Conservation (phyloP, 2,797 vertebrate genomes). For the Onychomys torridus region DNA sequence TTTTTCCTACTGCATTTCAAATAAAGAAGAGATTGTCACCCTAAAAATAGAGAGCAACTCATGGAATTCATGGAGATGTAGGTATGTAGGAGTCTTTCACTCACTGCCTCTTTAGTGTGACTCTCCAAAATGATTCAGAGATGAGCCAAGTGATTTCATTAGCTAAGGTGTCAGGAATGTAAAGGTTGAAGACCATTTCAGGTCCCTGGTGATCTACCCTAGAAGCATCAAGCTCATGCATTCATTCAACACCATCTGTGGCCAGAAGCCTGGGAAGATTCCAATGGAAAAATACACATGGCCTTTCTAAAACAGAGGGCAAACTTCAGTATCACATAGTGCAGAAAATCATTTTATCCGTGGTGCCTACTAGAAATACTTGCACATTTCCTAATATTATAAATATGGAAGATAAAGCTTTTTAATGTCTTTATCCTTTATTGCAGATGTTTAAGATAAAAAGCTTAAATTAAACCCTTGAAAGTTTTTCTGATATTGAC, state of each 20-base stretch:
- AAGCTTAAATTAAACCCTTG: neutral
- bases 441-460: neutral
- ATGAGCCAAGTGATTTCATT: neutral
- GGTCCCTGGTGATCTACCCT: neutral
- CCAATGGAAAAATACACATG: neutral
- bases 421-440: neutral
- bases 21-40: conserved; percentile 30
- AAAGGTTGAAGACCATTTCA: neutral
- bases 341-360: neutral
- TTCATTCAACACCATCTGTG: neutral
- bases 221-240: neutral
- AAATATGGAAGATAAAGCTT: neutral
- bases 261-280: neutral
- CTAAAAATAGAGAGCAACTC: neutral
- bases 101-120: neutral
- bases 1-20: conserved; percentile 54
- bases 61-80: neutral
- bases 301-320: neutral
- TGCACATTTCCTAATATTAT: neutral
- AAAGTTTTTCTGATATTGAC: conserved; percentile 19
- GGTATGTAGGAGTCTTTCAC: neutral
- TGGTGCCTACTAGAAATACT: neutral
- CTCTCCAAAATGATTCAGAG: neutral
- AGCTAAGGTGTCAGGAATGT: neutral
- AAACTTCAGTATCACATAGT: neutral